Evolutionary conservation across 37 sponge, comb jelly and placozoan genomes (phyloP).

Genomic region (Diacarnus erythraeanus): DNA sequence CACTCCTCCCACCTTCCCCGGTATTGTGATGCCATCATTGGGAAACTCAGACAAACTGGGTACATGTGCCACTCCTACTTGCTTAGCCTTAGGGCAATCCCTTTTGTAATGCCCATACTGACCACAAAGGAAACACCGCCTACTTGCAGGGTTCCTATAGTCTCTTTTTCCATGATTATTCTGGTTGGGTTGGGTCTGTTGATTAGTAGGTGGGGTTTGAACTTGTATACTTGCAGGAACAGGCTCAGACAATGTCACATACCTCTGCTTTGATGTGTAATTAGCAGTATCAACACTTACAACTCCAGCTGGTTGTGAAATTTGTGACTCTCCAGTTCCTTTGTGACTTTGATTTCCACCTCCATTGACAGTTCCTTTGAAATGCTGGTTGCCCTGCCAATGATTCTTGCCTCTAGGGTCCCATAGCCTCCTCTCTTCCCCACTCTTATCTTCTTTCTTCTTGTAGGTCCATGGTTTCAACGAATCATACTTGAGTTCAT

Average conservation of each 20-base stretch:
- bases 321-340: too few species aligned
- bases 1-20: not conserved
- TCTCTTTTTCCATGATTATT: not conserved
- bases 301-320: too few species aligned
- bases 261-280: too few species aligned
- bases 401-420: too few species aligned
- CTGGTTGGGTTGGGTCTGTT: too few species aligned
- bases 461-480: not conserved
- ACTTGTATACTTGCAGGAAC: not conserved
- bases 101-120: not conserved
- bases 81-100: not conserved
- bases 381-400: too few species aligned
- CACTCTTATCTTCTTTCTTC: too few species aligned
- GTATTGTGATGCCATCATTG: not conserved
- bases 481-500: not conserved
- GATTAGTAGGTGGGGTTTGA: not conserved
- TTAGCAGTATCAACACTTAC: not conserved
- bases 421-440: too few species aligned
- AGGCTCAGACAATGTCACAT: not conserved
- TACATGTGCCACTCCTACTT: not conserved
- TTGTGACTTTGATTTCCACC: too few species aligned
- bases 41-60: not conserved
- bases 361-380: too few species aligned
- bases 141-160: not conserved
- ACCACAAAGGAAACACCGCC: not conserved